Evolutionary conservation across 2,113 vertebrate genomes (phyloP).

Genomic region (Amazona vittata): DNA sequence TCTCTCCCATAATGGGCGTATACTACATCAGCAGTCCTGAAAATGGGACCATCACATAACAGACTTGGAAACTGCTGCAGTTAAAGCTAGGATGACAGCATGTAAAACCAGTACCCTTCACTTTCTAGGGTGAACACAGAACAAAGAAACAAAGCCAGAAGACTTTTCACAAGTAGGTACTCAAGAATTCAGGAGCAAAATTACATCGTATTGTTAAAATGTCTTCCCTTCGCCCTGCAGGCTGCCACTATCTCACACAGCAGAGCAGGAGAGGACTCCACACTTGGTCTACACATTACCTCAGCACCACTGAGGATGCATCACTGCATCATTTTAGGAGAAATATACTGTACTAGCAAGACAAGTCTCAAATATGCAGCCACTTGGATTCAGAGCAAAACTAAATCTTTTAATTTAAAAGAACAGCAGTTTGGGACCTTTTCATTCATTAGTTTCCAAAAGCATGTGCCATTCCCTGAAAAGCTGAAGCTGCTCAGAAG

Average conservation of each 20-base stretch:
- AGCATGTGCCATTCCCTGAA: neutral
- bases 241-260: neutral
- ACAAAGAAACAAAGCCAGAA: neutral
- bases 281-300: neutral
- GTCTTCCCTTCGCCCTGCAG: neutral
- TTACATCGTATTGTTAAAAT: neutral
- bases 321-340: neutral
- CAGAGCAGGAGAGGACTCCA: neutral
- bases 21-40: neutral
- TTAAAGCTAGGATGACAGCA: neutral
- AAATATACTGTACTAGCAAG: neutral
- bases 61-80: neutral
- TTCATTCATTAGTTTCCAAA: neutral
- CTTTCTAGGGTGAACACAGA: neutral
- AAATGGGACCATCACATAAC: neutral
- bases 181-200: neutral
- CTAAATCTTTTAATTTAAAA: neutral
- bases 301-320: neutral
- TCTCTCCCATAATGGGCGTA: neutral
- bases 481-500: neutral
- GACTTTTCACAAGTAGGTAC: neutral
- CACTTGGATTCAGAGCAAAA: neutral
- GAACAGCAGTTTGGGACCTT: neutral
- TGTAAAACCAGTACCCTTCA: neutral
- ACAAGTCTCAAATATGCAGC: neutral